Evolutionary conservation across 2,797 vertebrate genomes (phyloP), one percentile per base, ranked within the genome.

Genomic region (Mus spretus): DNA sequence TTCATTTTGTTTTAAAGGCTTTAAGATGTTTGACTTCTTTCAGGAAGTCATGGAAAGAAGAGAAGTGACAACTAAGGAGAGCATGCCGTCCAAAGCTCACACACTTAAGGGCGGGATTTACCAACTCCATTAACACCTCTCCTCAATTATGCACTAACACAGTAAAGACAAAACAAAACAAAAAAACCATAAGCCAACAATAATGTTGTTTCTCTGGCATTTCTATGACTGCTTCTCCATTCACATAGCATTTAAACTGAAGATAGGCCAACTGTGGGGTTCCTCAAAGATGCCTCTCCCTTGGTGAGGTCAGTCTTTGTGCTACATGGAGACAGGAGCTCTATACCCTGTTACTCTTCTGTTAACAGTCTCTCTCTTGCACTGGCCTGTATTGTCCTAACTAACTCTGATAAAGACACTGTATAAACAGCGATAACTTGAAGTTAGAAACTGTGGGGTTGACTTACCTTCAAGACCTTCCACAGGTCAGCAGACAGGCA

Each of bases 171-270:
- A 50, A 50, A 50, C 50, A 50, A 50, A 50, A 50, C 9, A 50
- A 50, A 50, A 50, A 7, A 47, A 9, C 6, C 47, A 47, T 9
- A 47, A 47, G 47, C 47, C n/a, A 1, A 13, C 17, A 5, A 1
- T 57, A 89, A 63, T 63, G 37, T 0, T 9, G 91, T 63, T 89
- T 93, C 87, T 92, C 50, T 78, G 63, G 34, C 84, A 86, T 72
- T 91, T 84, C 77, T 82, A 93, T 79, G 31, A 70, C 2, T 75
- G 75, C 14, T 22, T 79, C 28, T 85, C 67, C 61, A 93, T 47
- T 88, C 59, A 92, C 86, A 89, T 1, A 93, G 74, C 74, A 93
- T 44, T 93, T 80, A 61, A 94, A 86, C 67, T 88, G 80, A 90
- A 80, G 91, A 78, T 1, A 61, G 50, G 2, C 78, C 84, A 81